phyloP scores from a whole-genome alignment of 2,797 vertebrate genomes.

The Anabas testudineus region DNA sequence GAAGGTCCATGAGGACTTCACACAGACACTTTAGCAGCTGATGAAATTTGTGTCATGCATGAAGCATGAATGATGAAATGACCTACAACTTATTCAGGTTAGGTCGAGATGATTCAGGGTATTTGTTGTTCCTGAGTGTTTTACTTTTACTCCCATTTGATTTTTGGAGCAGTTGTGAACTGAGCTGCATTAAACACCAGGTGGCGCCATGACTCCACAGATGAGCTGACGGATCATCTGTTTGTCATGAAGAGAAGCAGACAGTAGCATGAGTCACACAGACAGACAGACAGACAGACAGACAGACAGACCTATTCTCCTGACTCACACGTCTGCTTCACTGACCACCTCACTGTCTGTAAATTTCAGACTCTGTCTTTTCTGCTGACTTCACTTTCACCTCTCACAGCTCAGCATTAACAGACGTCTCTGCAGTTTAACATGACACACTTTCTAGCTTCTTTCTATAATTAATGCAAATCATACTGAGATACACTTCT shows the following conservation, averaged over 20 bases:
- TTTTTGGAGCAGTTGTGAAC: too few relatives aligned
- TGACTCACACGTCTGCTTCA: slow-evolving; percentile 55
- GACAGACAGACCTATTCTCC: slow-evolving; percentile 9
- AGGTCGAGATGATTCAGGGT: too few relatives aligned
- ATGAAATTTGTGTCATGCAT: too few relatives aligned
- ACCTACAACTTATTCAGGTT: too few relatives aligned
- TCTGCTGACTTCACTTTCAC: slow-evolving; percentile 13
- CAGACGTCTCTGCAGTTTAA: background rate
- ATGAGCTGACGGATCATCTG: slow-evolving; percentile 11
- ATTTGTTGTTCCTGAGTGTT: too few relatives aligned
- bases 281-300: background rate
- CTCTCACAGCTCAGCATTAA: slow-evolving; percentile 6
- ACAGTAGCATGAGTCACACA: slow-evolving; percentile 46
- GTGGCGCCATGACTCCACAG: slow-evolving; percentile 32
- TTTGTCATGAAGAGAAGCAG: slow-evolving; percentile 16
- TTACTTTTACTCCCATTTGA: too few relatives aligned
- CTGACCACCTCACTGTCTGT: slow-evolving; percentile 53
- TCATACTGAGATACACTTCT: too few relatives aligned
- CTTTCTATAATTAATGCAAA: too few relatives aligned
- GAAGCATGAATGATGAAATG: too few relatives aligned
- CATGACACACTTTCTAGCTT: too few relatives aligned
- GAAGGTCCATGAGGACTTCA: too few relatives aligned
- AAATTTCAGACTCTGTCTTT: slow-evolving; percentile 32
- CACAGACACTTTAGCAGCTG: too few relatives aligned
- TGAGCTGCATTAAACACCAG: slow-evolving; percentile 36